Evolutionary conservation across 1,140 invertebrate species (phyloP).

Genomic region (Caenorhabditis remanei): DNA sequence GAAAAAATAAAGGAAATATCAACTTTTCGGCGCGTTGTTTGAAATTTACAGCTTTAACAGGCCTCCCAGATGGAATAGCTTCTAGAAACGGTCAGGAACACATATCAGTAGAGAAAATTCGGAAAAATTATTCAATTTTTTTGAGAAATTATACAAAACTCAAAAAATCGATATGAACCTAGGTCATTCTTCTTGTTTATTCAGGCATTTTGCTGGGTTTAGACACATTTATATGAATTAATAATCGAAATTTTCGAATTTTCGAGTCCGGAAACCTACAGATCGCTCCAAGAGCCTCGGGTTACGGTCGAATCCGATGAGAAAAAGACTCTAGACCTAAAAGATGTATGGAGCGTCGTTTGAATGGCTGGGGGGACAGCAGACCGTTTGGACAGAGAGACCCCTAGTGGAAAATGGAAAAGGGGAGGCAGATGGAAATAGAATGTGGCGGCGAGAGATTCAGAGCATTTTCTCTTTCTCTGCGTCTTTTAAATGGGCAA

Average conservation of each 20-base stretch:
- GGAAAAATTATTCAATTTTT: background rate
- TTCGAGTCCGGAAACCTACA: background rate
- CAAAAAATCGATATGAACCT: background rate
- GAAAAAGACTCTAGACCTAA: background rate
- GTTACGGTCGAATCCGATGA: background rate
- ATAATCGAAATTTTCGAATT: background rate
- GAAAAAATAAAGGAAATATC: background rate
- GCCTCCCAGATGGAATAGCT: background rate
- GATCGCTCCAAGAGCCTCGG: background rate
- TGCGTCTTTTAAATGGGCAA: background rate
- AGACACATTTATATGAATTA: background rate
- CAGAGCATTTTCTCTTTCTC: background rate
- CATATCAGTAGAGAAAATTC: background rate
- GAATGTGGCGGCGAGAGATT: background rate
- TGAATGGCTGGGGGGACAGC: background rate
- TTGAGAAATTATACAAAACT: background rate
- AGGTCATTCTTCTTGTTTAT: background rate
- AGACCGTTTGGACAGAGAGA: background rate
- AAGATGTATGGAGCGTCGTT: background rate
- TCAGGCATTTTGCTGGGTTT: background rate
- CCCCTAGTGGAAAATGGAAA: background rate
- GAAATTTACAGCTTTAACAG: background rate
- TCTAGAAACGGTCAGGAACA: background rate
- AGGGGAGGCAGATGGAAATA: background rate
- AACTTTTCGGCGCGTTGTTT: constrained; percentile 11